Base-by-base conservation (phyloP, 2,113 vertebrate species). In the Parotia lawesii region DNA sequence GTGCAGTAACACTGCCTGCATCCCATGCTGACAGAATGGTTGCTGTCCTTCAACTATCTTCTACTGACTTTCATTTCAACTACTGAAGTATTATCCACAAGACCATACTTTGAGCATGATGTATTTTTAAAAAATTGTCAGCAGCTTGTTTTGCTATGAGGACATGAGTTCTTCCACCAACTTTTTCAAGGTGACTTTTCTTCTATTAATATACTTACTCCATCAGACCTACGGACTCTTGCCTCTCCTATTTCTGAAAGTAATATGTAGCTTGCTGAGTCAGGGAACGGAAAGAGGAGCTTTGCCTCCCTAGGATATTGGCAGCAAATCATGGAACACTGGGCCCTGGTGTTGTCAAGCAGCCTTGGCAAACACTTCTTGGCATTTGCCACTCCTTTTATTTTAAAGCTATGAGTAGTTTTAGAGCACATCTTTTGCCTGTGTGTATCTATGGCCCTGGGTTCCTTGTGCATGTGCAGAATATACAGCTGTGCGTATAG, bases 121-220 rank as follows among this genome's bases (percentile, higher is more conserved):
- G 2, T 47, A 29, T 48, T 86, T 40, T 29, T 6, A 11, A 84
- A 81, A 78, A 78, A 47, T 23, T 67, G 12, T 76, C 64, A 91
- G 42, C 54, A 56, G 24, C 33, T 66, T 79, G 27, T 76, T 84
- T 58, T 76, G 54, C 13, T 58, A 0, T 28, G 79, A 76, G 45
- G 89, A 28, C 28, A 15, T 9, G 27, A 70, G 35, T 54, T 62
- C 61, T 82, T 81, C 50, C 1, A 2, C 54, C 35, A 53, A 11
- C 31, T 47, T 89, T 87, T 89, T 70, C 89, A 96, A 87, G 84
- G 91, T 94, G 70, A 87, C 54, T 81, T 94, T 65, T 77, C 74
- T 92, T 54, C 74, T 94, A 40, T 76, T 84, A 89, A 88, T 90
- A 78, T 23, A 62, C 15, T 65, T 72, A n/a, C 23, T 85, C 45